Percentiles rank a stretch among this genome's conserved stretches.
Conservation (phyloP, 2,797 vertebrate genomes). For the Artibeus lituratus region DNA sequence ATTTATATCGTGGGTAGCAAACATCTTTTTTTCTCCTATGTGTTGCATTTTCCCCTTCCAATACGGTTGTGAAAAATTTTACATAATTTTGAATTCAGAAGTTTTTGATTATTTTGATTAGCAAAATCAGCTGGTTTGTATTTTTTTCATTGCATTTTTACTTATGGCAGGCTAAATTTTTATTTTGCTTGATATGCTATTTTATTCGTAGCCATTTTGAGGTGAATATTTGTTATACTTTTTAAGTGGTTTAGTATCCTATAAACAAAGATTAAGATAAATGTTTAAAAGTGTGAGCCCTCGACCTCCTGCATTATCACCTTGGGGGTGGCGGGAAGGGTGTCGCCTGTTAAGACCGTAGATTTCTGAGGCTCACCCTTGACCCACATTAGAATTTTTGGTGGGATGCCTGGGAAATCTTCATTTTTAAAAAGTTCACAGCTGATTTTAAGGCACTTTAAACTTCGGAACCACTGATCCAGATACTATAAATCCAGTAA, state of each 20-base stretch:
- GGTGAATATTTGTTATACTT: background rate
- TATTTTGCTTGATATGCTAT: background rate
- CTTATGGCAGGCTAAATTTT: background rate
- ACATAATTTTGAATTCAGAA: background rate
- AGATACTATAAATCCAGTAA: background rate
- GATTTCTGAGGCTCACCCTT: background rate
- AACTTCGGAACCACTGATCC: background rate
- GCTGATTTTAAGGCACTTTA: background rate
- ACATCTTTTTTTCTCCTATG: background rate
- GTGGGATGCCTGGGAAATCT: background rate
- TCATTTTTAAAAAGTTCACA: background rate
- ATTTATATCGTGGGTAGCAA: background rate
- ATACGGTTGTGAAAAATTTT: background rate
- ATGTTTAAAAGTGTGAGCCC: background rate
- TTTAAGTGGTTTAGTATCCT: background rate
- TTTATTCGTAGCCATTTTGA: background rate
- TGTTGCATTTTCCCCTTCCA: background rate
- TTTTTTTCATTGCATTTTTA: background rate
- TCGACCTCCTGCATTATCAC: background rate
- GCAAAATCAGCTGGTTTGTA: background rate
- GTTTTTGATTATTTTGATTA: constrained; percentile 22
- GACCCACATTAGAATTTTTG: background rate
- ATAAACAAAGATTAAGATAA: background rate
- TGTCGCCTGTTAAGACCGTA: background rate
- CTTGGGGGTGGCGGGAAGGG: background rate